phyloP scores from a whole-genome alignment of 2,888 invertebrate genomes.

The Agonum fuliginosum region DNA sequence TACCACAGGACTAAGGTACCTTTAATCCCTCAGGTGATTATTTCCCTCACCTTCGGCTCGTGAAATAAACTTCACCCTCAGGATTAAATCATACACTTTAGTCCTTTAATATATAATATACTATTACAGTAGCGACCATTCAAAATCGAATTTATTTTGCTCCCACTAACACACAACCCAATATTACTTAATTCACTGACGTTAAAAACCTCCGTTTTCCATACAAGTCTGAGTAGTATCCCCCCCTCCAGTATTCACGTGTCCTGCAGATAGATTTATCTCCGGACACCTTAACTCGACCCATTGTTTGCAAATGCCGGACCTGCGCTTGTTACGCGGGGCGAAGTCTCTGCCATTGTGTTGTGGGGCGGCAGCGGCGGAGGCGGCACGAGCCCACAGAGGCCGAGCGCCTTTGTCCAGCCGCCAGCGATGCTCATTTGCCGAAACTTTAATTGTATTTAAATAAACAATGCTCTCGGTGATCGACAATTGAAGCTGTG shows the following conservation, averaged over 20 bases:
- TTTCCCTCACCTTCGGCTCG: no score
- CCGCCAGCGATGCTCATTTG: conserved; percentile 67
- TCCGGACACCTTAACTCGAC: conserved; percentile 55
- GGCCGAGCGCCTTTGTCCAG: conserved; percentile 11
- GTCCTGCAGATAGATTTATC: conserved; percentile 65
- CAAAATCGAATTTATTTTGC: not conserved
- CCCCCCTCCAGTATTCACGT: conserved; percentile 45
- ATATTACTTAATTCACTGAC: not conserved
- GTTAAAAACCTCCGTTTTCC: not conserved
- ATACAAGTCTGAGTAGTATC: not conserved
- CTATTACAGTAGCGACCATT: no score
- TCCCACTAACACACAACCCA: no score
- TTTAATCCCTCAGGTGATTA: no score
- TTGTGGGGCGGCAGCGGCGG: conserved; percentile 63
- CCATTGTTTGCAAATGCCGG: conserved; percentile 71
- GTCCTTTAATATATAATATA: no score
- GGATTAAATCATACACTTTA: no score
- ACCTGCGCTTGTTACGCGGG: conserved; percentile 68
- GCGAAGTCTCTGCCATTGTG: conserved; percentile 66
- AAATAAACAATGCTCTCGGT: conserved; percentile 68
- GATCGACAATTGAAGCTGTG: conserved; percentile 70
- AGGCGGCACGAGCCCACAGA: conserved; percentile 29
- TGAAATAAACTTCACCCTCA: no score
- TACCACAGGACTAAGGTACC: no score
- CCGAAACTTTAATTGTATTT: conserved; percentile 70